Conservation (phyloP, 2,797 vertebrate genomes). For the Sebastes diaconus region DNA sequence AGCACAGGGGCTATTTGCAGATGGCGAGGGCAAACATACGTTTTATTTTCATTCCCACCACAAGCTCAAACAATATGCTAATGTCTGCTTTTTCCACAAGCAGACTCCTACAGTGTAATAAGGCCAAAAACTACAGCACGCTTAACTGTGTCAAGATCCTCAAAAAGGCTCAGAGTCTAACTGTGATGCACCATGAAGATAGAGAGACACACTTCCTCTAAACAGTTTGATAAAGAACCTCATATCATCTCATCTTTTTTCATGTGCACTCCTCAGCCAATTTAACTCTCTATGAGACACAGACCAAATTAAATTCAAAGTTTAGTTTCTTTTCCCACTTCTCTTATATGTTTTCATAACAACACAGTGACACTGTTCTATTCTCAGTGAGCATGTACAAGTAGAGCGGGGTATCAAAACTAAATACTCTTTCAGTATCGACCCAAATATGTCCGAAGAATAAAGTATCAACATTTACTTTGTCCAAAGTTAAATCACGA, state of each 20-base stretch:
- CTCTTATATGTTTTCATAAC: background rate
- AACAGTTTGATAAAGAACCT: background rate
- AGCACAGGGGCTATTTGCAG: conserved; percentile 66
- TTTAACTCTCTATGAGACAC: background rate
- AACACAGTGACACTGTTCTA: background rate
- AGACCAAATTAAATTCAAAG: background rate
- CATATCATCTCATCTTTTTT: background rate
- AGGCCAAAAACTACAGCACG: conserved; percentile 35
- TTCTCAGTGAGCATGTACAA: background rate
- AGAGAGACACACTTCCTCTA: background rate
- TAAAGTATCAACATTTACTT: background rate
- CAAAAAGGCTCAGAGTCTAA: conserved; percentile 21
- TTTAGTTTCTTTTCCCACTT: background rate
- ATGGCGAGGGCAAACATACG: conserved; percentile 61
- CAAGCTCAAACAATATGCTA: conserved; percentile 75
- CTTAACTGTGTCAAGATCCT: conserved; percentile 41
- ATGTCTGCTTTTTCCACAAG: conserved; percentile 65
- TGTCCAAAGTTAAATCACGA: no score
- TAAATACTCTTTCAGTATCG: background rate
- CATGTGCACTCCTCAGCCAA: background rate
- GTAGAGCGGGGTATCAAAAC: background rate
- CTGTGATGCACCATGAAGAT: background rate
- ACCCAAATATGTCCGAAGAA: accelerated
- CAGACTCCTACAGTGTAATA: conserved; percentile 36
- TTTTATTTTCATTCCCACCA: conserved; percentile 68